A percentile compares a stretch with the other conserved stretches of the same genome.
These are phyloP conservation scores for Tiliqua scincoides DNA, from an alignment of 2,113 vertebrate species.

Conservation along the genomic window DNA sequence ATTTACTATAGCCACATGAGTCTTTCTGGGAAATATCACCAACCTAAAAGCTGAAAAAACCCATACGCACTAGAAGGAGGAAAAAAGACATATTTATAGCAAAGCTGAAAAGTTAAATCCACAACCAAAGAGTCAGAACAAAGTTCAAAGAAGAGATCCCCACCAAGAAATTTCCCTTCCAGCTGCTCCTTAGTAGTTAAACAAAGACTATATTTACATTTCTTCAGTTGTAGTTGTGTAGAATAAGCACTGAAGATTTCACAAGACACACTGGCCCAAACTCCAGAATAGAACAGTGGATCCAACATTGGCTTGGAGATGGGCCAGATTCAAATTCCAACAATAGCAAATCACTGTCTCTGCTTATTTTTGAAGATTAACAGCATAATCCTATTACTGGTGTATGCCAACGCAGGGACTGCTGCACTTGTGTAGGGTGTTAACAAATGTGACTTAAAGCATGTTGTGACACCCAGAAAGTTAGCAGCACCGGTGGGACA, in stretches of 20 bases:
- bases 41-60: not conserved
- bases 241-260: not conserved
- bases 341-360: not conserved
- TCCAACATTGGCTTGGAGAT: not conserved
- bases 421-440: too few species aligned
- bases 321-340: not conserved
- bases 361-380: not conserved
- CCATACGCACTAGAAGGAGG: not conserved
- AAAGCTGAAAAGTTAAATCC: not conserved
- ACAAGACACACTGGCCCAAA: not conserved
- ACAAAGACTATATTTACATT: too few species aligned
- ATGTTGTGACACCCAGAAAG: too few species aligned
- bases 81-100: not conserved
- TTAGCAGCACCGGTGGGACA: too few species aligned
- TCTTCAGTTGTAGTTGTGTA: not conserved
- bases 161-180: not conserved
- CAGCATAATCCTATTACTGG: too few species aligned
- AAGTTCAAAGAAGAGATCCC: not conserved
- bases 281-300: too few species aligned
- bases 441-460: too few species aligned
- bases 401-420: too few species aligned
- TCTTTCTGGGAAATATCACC: not conserved
- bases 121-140: conserved; percentile 1
- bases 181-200: not conserved
- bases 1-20: not conserved